Conservation (phyloP, 2,797 vertebrate species). For the Adrianichthys oophorus region DNA sequence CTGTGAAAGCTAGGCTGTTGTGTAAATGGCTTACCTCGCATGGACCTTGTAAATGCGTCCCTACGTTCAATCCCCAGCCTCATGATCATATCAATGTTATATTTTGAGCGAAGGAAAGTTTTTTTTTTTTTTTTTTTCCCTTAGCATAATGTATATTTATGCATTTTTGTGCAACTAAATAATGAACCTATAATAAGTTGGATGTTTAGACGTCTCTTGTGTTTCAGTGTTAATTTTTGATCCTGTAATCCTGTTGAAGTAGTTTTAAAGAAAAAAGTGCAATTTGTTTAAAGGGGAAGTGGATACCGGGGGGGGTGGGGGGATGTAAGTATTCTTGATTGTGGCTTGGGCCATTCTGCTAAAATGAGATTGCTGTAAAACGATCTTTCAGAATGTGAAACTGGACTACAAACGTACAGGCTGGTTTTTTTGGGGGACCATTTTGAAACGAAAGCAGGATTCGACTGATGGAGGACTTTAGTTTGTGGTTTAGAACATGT, state of each 20-base stretch:
- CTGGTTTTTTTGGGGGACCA: conserved; percentile 51
- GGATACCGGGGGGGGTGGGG: conserved; percentile 55
- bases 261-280: conserved; percentile 76
- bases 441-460: conserved; percentile 70
- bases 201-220: conserved; percentile 76
- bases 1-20: conserved; percentile 74
- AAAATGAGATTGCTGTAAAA: conserved; percentile 71
- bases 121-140: conserved; percentile 75
- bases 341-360: conserved; percentile 68
- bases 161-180: conserved; percentile 80
- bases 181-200: conserved; percentile 79
- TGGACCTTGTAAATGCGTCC: conserved; percentile 76
- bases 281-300: conserved; percentile 76
- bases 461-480: conserved; percentile 69
- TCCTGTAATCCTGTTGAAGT: conserved; percentile 73
- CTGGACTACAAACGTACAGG: conserved; percentile 69
- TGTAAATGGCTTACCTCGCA: conserved; percentile 75
- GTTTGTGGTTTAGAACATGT: conserved; percentile 79
- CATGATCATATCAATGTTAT: conserved; percentile 70
- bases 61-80: conserved; percentile 64
- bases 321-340: conserved; percentile 47
- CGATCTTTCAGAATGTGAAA: conserved; percentile 79
- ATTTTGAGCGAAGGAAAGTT: conserved; percentile 68
- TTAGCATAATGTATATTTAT: conserved; percentile 80
- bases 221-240: conserved; percentile 77